Base-by-base conservation (phyloP, 2,888 invertebrate species). In the Calliopum simillimum region DNA sequence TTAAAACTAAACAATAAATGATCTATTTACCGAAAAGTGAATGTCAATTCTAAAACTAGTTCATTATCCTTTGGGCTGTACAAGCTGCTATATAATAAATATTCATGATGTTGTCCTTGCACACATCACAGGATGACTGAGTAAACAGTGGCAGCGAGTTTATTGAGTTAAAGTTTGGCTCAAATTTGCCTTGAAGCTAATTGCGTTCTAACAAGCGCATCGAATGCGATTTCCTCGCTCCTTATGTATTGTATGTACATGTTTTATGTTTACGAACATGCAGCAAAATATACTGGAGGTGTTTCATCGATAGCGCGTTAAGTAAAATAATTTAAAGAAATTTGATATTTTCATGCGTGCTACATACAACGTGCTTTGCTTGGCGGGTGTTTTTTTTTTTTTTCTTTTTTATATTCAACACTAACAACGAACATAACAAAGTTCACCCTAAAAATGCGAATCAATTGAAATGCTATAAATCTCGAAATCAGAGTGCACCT, bases 161-260 rank as follows among this genome's bases (percentile, higher is more conserved):
- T 46, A 25, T 58, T 41, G 11, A 19, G 49, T 47, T 33, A n/a
- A n/a, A n/a, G n/a, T n/a, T n/a, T n/a, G n/a, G n/a, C 47, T 59
- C 19, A 67, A n/a, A n/a, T 59, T 67, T 59, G 67, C 77, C 80
- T 72, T 73, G n/a, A 66, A 79, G 84, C 82, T 82, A 83, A 83
- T 83, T 84, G 81, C 79, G 77, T 81, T 81, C 79, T 81, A 83
- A 83, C 84, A 84, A 82, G 83, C 83, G 76, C 69, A 76, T 64
- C 75, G 79, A 83, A 83, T 81, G 81, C 79, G 79, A 83, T 83
- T 83, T 80, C 77, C 75, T 71, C 76, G 79, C 80, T 80, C 78
- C 79, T 79, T 79, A 76, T 80, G 78, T 73, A 74, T 75, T 55
- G 65, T 72, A 72, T 16, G 33, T 14, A 58, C 59, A 68, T 53